Conservation (phyloP, 2,113 vertebrate genomes). For the Rynchops niger region DNA sequence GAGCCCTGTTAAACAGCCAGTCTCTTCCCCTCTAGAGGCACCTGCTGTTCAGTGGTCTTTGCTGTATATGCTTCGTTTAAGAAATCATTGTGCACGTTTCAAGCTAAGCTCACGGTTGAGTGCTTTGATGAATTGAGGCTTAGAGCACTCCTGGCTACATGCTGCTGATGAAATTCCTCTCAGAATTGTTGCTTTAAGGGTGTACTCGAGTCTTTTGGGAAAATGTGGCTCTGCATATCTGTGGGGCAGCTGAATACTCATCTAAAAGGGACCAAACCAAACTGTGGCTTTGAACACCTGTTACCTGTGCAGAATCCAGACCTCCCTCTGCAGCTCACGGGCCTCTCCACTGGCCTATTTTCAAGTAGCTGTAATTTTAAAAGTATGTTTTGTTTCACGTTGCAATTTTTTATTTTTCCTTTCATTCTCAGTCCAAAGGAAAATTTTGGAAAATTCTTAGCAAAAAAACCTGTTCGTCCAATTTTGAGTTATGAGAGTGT, state of each 20-base stretch:
- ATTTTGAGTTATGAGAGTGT: constrained; percentile 40
- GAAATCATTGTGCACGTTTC: not conserved
- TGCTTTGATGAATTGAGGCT: not conserved
- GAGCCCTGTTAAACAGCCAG: not conserved
- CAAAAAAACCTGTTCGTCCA: not conserved
- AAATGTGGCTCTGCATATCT: not conserved
- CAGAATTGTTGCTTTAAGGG: not conserved
- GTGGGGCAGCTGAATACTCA: not conserved
- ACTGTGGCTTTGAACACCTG: not conserved
- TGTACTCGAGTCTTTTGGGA: not conserved
- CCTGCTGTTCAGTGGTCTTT: not conserved
- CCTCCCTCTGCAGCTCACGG: not conserved
- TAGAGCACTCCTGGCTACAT: not conserved
- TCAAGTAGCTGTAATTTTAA: not conserved
- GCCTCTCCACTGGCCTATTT: not conserved
- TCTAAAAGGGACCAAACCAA: not conserved
- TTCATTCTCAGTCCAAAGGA: constrained; percentile 12
- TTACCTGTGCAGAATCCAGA: not conserved
- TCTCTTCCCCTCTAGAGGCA: not conserved
- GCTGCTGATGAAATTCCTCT: not conserved
- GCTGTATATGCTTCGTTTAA: not conserved
- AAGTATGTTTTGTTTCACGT: not conserved
- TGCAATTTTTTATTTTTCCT: not conserved
- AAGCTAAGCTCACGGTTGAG: not conserved
- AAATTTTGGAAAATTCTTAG: constrained; percentile 19